Percentiles rank a stretch among this genome's conserved stretches.
phyloP scores from a whole-genome alignment of 2,113 vertebrate species.

The Hippocampus zosterae region DNA sequence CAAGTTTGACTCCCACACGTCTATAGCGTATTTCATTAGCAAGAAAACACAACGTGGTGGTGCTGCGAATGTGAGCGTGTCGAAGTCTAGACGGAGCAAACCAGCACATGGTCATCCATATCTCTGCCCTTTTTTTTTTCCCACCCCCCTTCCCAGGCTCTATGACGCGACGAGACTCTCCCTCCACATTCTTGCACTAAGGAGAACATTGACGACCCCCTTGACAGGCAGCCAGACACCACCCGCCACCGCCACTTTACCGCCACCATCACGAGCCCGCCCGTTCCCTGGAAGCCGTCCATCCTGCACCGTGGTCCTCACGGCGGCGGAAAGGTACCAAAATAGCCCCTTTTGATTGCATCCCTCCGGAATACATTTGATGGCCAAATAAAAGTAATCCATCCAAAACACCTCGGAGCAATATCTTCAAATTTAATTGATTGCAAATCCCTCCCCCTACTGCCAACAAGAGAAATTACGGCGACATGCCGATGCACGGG shows the following conservation, averaged over 20 bases:
- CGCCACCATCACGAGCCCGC: constrained; percentile 40
- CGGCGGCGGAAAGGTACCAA: constrained; percentile 57
- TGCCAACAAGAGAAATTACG: constrained; percentile 4
- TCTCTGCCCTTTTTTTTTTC: background rate
- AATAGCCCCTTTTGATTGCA: background rate
- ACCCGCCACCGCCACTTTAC: constrained; percentile 38
- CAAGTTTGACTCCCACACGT: constrained; percentile 3
- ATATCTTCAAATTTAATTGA: background rate
- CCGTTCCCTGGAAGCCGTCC: constrained; percentile 46
- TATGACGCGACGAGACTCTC: constrained; percentile 73
- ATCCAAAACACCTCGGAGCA: background rate
- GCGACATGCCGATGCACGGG: background rate
- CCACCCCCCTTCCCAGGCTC: constrained; percentile 52
- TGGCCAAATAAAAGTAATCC: background rate
- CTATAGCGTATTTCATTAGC: background rate
- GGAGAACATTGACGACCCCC: constrained; percentile 66
- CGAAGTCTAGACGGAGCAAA: constrained; percentile 9
- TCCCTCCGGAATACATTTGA: too few species aligned
- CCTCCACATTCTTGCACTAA: constrained; percentile 62
- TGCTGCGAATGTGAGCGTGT: constrained; percentile 22
- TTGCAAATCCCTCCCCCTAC: background rate
- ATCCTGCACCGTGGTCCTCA: constrained; percentile 41
- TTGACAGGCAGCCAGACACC: constrained; percentile 67
- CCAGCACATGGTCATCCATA: constrained; percentile 13
- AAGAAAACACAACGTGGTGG: background rate